Percentiles rank a stretch among this genome's conserved stretches.
These are phyloP conservation scores for Melieria crassipennis DNA, from an alignment of 2,888 invertebrate genomes.

Conservation along the genomic window DNA sequence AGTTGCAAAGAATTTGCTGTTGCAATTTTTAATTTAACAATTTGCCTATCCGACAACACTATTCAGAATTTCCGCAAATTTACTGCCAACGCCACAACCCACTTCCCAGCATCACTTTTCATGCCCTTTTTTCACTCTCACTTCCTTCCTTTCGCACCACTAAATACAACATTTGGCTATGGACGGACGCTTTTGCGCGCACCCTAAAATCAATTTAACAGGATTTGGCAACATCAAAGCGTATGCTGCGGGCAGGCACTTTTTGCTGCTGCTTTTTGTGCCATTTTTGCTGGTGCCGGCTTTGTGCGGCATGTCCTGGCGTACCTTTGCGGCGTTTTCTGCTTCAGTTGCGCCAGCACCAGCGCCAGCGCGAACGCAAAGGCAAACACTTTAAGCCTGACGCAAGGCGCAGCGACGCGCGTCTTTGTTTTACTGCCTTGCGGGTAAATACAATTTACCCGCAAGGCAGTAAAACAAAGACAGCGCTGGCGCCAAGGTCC, in stretches of 20 bases:
- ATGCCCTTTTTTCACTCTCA: background rate
- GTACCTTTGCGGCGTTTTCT: too few relatives aligned
- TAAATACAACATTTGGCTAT: conserved; percentile 12
- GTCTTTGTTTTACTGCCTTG: too few relatives aligned
- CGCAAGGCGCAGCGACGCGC: conserved; percentile 44
- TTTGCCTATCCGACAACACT: too few relatives aligned
- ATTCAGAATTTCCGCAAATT: background rate
- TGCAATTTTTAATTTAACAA: too few relatives aligned
- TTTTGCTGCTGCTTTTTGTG: conserved; percentile 12
- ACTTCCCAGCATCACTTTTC: background rate
- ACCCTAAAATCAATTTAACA: conserved; percentile 57
- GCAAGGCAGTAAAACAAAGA: too few relatives aligned
- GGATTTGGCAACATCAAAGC: conserved; percentile 61
- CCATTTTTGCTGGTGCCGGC: background rate
- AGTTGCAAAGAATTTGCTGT: too few relatives aligned
- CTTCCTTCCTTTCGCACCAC: background rate
- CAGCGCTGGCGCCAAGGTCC: too few relatives aligned
- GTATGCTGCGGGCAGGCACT: conserved; percentile 42
- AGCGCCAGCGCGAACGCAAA: background rate
- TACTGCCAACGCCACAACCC: too few relatives aligned
- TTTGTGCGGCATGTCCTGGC: background rate
- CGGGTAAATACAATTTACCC: too few relatives aligned
- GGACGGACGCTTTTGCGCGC: conserved; percentile 16
- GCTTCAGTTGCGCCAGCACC: too few relatives aligned
- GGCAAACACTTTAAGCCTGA: conserved; percentile 53